These are phyloP conservation scores for Lissocephala sabroskyi DNA, from an alignment of 2,888 invertebrate species.

Conservation along the genomic window DNA sequence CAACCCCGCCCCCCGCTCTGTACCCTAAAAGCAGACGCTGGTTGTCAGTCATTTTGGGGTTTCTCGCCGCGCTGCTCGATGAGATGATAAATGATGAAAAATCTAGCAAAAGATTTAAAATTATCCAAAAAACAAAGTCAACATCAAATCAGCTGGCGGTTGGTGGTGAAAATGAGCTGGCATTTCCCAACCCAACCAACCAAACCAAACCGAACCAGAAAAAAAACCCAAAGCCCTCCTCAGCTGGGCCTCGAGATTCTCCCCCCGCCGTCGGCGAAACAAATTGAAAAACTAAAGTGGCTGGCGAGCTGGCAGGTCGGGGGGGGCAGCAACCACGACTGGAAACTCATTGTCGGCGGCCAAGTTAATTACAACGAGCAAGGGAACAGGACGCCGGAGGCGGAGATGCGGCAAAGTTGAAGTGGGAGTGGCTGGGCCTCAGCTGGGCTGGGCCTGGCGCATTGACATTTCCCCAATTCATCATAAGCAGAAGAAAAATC, in stretches of 20 bases:
- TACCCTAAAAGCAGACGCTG: constrained; percentile 44
- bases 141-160: constrained; percentile 36
- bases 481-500: too few relatives aligned
- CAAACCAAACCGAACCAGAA: not conserved
- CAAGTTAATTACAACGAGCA: too few relatives aligned
- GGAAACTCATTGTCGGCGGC: constrained; percentile 17
- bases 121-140: constrained; percentile 61
- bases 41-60: constrained; percentile 66
- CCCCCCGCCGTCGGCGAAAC: not conserved
- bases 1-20: not conserved
- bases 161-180: constrained; percentile 44
- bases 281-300: constrained; percentile 42
- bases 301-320: constrained; percentile 8
- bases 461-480: too few relatives aligned
- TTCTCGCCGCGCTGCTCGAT: constrained; percentile 37
- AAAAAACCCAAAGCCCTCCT: not conserved
- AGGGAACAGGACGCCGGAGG: too few relatives aligned
- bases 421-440: too few relatives aligned
- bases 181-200: constrained; percentile 42
- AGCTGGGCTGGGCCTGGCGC: too few relatives aligned
- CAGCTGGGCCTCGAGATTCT: not conserved
- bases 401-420: too few relatives aligned
- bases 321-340: not conserved
- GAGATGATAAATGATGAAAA: constrained; percentile 73
- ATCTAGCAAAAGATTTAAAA: constrained; percentile 71